These are phyloP conservation scores for Epinephelus malabaricus DNA, from an alignment of 2,797 vertebrate species.

Conservation along the genomic window DNA sequence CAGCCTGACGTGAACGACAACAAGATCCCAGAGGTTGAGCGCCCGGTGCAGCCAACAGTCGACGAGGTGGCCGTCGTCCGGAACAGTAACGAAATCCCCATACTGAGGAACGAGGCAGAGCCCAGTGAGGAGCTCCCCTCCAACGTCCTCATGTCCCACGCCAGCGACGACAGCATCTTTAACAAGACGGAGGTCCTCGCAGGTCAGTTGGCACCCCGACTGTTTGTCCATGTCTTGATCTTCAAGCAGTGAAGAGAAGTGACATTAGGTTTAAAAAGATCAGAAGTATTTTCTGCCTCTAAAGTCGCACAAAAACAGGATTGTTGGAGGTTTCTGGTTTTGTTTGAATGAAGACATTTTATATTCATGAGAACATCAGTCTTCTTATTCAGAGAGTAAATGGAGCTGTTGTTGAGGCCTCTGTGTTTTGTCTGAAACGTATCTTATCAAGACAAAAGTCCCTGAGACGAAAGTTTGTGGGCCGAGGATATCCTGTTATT, in stretches of 20 bases:
- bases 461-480: background rate
- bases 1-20: conserved; percentile 83
- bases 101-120: conserved; percentile 21
- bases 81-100: conserved; percentile 85
- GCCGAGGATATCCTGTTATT: background rate
- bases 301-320: no score
- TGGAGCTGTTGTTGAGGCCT: background rate
- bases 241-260: background rate
- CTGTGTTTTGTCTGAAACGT: background rate
- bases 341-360: no score
- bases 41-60: conserved; percentile 62
- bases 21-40: conserved; percentile 85
- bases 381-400: background rate
- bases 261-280: no score
- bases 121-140: conserved; percentile 75
- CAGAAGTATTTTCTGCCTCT: no score
- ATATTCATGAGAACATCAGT: background rate
- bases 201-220: conserved; percentile 82
- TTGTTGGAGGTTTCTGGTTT: no score
- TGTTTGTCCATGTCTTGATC: background rate
- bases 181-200: conserved; percentile 94
- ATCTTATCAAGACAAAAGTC: background rate
- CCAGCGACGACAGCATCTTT: conserved; percentile 88
- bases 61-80: conserved; percentile 70
- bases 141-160: conserved; percentile 93